Percentiles rank a stretch among this genome's conserved stretches.
Conservation (phyloP, 2,113 vertebrate species). For the Scatophagus argus region DNA sequence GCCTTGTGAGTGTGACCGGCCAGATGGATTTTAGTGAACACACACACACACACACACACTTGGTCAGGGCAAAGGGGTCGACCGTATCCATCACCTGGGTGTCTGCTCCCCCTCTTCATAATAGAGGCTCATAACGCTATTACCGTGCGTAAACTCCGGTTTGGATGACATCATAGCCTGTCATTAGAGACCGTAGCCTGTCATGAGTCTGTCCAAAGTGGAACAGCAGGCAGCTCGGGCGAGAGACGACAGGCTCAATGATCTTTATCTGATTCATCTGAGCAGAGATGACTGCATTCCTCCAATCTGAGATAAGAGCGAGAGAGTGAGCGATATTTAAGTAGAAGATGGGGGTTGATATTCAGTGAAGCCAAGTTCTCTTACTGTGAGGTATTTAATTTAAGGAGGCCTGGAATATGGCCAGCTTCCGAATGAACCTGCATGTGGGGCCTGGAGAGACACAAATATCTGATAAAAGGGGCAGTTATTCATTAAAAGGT, state of each 20-base stretch:
- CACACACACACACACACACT: not conserved
- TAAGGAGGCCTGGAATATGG: not conserved
- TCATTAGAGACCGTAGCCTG: constrained; percentile 32
- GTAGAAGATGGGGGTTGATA: constrained; percentile 2
- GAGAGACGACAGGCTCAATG: constrained; percentile 43
- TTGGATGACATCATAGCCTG: constrained; percentile 65
- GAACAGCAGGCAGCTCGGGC: constrained; percentile 21
- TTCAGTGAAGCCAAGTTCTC: too few relatives aligned
- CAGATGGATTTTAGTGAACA: constrained; percentile 28
- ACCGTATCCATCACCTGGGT: not conserved
- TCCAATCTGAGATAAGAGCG: constrained; percentile 43
- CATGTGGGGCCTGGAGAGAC: not conserved
- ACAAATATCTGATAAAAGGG: not conserved
- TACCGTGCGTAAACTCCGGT: constrained; percentile 13
- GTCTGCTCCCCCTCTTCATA: not conserved
- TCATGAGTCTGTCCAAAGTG: constrained; percentile 29
- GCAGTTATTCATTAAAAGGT: not conserved
- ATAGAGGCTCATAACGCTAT: constrained; percentile 18
- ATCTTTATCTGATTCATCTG: constrained; percentile 58
- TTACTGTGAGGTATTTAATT: not conserved
- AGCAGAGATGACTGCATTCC: constrained; percentile 61
- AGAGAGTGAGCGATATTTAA: not conserved
- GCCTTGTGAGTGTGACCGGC: constrained; percentile 27
- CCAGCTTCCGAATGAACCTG: not conserved
- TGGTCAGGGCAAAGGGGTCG: not conserved